Evolutionary conservation across 2,888 invertebrate species (phyloP).

Genomic region (Chymomyza amoena): DNA sequence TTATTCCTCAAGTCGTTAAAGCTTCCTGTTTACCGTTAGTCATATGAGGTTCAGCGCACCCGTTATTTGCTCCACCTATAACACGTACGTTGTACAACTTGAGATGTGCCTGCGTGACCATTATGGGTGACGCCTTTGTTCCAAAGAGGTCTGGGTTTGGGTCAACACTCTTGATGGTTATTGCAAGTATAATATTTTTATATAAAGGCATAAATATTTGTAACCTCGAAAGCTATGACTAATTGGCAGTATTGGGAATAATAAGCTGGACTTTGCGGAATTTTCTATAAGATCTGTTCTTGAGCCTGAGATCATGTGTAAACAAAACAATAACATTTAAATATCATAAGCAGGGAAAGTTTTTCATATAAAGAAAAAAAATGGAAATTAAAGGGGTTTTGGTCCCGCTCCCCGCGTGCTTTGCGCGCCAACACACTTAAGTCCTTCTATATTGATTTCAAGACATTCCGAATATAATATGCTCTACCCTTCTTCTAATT

Average conservation of each 20-base stretch:
- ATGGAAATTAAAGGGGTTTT: too few relatives aligned
- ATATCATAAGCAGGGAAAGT: too few relatives aligned
- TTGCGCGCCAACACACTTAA: too few relatives aligned
- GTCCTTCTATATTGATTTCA: too few relatives aligned
- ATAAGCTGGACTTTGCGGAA: too few relatives aligned
- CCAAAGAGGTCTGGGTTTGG: neutral
- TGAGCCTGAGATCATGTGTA: too few relatives aligned
- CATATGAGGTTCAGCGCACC: neutral
- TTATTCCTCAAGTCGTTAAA: neutral
- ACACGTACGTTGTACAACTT: neutral
- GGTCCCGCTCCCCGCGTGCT: too few relatives aligned
- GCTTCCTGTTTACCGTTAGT: neutral
- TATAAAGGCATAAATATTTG: neutral
- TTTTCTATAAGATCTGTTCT: too few relatives aligned
- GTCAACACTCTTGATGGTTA: neutral
- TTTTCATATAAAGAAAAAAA: too few relatives aligned
- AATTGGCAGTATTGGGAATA: constrained; percentile 17
- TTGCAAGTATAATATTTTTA: neutral
- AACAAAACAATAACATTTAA: too few relatives aligned
- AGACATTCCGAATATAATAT: too few relatives aligned
- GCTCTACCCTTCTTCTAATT: too few relatives aligned
- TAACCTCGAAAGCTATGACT: constrained; percentile 17
- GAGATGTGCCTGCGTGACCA: neutral
- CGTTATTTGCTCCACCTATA: neutral
- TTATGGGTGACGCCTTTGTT: neutral